Conservation (phyloP, 2,888 invertebrate species). For the Leptothorax acervorum region DNA sequence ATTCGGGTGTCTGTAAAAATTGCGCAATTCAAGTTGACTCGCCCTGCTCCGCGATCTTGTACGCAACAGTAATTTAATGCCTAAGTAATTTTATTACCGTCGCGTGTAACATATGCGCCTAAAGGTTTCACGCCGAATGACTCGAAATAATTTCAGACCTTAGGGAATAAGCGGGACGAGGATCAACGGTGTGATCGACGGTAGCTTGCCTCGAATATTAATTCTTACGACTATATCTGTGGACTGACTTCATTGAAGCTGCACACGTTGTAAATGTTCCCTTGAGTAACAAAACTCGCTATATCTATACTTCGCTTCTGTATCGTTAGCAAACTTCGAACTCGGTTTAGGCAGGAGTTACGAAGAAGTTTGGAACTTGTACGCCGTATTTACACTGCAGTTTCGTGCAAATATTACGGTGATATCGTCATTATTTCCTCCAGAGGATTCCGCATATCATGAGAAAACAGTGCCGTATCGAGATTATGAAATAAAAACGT, state of each 20-base stretch:
- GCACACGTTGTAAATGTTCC: slow-evolving; percentile 25
- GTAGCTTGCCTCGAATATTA: slow-evolving; percentile 17
- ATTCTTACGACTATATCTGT: slow-evolving; percentile 38
- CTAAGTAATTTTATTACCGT: slow-evolving; percentile 32
- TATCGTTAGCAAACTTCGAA: slow-evolving; percentile 35
- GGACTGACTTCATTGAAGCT: background rate
- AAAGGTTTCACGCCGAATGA: slow-evolving; percentile 14
- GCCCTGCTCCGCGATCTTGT: background rate
- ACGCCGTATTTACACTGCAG: slow-evolving; percentile 24
- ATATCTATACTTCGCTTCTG: slow-evolving; percentile 32
- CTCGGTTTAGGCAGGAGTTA: slow-evolving; percentile 35
- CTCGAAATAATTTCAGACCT: background rate
- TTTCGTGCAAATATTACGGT: slow-evolving; percentile 34
- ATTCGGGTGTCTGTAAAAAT: slow-evolving; percentile 27
- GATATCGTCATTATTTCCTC: slow-evolving; percentile 36
- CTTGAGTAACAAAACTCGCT: slow-evolving; percentile 15
- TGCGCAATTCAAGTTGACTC: background rate
- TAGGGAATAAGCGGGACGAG: background rate
- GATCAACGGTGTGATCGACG: background rate
- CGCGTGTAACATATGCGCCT: slow-evolving; percentile 5
- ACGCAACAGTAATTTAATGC: slow-evolving; percentile 18
- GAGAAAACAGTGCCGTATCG: background rate
- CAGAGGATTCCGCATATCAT: background rate
- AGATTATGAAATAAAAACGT: background rate
- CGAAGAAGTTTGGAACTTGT: slow-evolving; percentile 45